Base-by-base conservation (phyloP, 2,113 vertebrate species). In the Pristiophorus japonicus region DNA sequence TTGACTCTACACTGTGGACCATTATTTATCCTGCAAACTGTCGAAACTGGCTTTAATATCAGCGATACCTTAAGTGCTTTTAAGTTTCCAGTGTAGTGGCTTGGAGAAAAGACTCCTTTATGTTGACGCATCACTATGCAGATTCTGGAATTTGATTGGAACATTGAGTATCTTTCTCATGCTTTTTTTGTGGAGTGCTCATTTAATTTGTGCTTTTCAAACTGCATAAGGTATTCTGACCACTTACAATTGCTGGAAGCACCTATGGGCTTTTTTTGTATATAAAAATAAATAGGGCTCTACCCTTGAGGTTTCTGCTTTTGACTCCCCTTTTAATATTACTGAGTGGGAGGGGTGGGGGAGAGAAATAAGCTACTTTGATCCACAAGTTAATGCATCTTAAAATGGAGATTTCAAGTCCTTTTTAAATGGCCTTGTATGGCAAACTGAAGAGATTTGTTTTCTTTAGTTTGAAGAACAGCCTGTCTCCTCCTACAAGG, bases 31-130 rank as follows among this genome's bases (percentile, higher is more conserved):
- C 96, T 97, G 96, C 96, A 97, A 98, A 98, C 98, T 98, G 98
- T 98, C 98, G 97, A 96, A 97, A 98, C 98, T 98, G 97, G 97
- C 45, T 96, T 98, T 98, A 97, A 97, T 97, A 97, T 98, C 98
- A 98, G 98, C 98, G 97, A 98, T 98, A 99, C 99, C 99, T 98
- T 98, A 99, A 99, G 99, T 99, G 99, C 99, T 99, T 99, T 94
- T 99, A 99, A 98, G 98, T 98, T 98, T 98, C 98, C 99, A 99
- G 99, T 99, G 99, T 98, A 99, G 98, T 98, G 98, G 98, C 98
- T 98, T 98, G 93, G 97, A 98, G 98, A 98, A 98, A 97, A 98
- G 98, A 99, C 99, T 99, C 98, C 99, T 99, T 98, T 98, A 97
- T 98, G 98, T 98, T 97, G 97, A 98, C 97, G 97, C 98, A 97